phyloP scores from a whole-genome alignment of 2,888 invertebrate species.

The Drosophila nr. perissopoda region DNA sequence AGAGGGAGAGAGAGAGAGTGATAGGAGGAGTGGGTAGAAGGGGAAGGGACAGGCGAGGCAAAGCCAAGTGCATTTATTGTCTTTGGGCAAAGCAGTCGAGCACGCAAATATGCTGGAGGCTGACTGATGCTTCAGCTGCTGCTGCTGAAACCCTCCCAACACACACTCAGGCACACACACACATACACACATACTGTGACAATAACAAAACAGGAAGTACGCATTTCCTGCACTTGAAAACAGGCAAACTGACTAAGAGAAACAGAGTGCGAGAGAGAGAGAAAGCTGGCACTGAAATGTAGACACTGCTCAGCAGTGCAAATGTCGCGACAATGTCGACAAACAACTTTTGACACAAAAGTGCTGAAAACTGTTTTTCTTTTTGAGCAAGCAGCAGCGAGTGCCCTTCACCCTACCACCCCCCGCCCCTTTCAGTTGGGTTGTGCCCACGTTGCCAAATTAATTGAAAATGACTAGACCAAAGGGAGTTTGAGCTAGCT shows the following conservation, averaged over 20 bases:
- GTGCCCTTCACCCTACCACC: neutral
- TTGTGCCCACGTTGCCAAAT: slow-evolving; percentile 67
- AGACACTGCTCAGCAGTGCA: slow-evolving; percentile 34
- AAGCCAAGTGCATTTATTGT: slow-evolving; percentile 60
- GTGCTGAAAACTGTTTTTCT: slow-evolving; percentile 75
- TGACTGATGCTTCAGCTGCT: slow-evolving; percentile 46
- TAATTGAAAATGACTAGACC: slow-evolving; percentile 79
- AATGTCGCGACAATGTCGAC: slow-evolving; percentile 74
- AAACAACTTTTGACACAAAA: slow-evolving; percentile 76
- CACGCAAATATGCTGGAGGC: slow-evolving; percentile 70
- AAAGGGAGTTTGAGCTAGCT: slow-evolving; percentile 19
- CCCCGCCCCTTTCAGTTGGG: neutral
- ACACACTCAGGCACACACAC: slow-evolving; percentile 19
- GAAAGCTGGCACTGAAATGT: slow-evolving; percentile 9
- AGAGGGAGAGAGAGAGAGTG: slow-evolving; percentile 2
- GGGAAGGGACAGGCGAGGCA: neutral
- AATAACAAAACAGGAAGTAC: slow-evolving; percentile 76
- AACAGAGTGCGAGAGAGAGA: neutral
- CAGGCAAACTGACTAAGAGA: slow-evolving; percentile 11
- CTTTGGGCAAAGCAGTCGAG: slow-evolving; percentile 44
- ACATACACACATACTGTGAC: slow-evolving; percentile 25
- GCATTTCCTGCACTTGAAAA: slow-evolving; percentile 74
- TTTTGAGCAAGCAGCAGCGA: slow-evolving; percentile 23
- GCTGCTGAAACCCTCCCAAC: slow-evolving; percentile 20
- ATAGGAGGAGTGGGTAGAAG: neutral